phyloP scores from a whole-genome alignment of 2,113 vertebrate species.

The Ceratotherium simum region DNA sequence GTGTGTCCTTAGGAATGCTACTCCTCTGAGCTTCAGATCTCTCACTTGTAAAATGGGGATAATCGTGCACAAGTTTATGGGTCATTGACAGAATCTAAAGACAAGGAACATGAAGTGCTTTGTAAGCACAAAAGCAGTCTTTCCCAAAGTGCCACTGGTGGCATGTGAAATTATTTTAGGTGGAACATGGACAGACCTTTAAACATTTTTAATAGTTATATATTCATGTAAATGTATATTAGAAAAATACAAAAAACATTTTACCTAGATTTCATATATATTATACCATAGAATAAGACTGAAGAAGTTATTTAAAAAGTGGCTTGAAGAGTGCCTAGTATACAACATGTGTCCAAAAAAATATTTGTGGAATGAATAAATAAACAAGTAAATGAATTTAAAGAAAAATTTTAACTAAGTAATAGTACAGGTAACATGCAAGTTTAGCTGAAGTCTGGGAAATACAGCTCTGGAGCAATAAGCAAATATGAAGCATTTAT shows the following conservation, averaged over 20 bases:
- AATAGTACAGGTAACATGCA: background rate
- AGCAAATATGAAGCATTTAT: slow-evolving; percentile 33
- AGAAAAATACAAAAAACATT: slow-evolving; percentile 24
- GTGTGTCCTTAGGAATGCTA: background rate
- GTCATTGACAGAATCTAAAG: background rate
- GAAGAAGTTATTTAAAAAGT: slow-evolving; percentile 43
- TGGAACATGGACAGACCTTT: background rate
- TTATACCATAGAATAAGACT: background rate
- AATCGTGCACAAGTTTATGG: background rate
- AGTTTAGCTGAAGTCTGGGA: slow-evolving; percentile 9
- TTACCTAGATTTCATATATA: background rate
- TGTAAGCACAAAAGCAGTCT: background rate
- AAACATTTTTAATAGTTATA: slow-evolving; percentile 5
- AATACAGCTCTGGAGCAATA: slow-evolving; percentile 48
- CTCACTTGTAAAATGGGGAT: background rate
- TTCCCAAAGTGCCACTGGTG: background rate
- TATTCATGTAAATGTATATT: background rate
- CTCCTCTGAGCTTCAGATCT: background rate
- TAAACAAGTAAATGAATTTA: background rate
- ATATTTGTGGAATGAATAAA: slow-evolving; percentile 29
- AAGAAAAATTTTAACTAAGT: slow-evolving; percentile 46
- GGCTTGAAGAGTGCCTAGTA: background rate
- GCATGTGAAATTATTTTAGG: slow-evolving; percentile 8
- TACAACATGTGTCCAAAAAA: background rate
- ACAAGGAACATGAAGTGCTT: background rate